Percentiles rank a stretch among this genome's conserved stretches.
These are phyloP conservation scores for Melanotaenia maccullochi DNA, from an alignment of 2,797 vertebrate species.

Conservation along the genomic window DNA sequence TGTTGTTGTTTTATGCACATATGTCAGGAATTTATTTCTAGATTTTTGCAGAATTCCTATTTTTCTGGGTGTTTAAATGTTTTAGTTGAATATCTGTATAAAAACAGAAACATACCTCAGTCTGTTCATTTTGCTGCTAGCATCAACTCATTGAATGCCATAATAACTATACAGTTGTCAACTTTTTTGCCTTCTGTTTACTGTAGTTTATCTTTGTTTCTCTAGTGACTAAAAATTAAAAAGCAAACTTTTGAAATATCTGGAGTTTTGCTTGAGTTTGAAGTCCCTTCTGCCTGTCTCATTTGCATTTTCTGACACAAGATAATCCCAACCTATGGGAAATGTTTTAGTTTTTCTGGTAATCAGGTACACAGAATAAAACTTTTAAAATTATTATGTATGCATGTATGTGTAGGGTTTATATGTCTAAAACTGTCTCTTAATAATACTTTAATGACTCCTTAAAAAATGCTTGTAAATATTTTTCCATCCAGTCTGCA, in stretches of 20 bases:
- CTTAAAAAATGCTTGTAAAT: not conserved
- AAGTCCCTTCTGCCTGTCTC: not conserved
- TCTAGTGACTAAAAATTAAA: not conserved
- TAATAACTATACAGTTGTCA: conserved; percentile 51
- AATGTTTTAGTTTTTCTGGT: too few species aligned
- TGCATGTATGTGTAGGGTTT: too few species aligned
- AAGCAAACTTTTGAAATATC: not conserved
- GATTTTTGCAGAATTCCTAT: conserved; percentile 44
- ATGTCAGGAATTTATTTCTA: conserved; percentile 36
- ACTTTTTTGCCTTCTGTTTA: conserved; percentile 4
- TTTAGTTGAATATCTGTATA: conserved; percentile 25
- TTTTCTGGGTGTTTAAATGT: conserved; percentile 51
- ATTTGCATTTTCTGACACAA: not conserved
- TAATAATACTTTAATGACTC: not conserved
- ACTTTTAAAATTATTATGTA: too few species aligned
- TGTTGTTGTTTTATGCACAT: conserved; percentile 47
- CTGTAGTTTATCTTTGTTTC: conserved; percentile 9
- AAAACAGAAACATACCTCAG: conserved; percentile 87
- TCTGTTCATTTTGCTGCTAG: conserved; percentile 86
- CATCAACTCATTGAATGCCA: conserved; percentile 65
- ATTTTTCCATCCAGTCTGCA: not conserved
- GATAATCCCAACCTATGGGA: too few species aligned
- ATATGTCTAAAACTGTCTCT: too few species aligned
- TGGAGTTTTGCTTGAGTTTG: not conserved
- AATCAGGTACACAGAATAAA: too few species aligned